Evolutionary conservation across 2,888 invertebrate species (phyloP), one percentile per base, ranked within the genome.

Genomic region (Oligia latruncula): DNA sequence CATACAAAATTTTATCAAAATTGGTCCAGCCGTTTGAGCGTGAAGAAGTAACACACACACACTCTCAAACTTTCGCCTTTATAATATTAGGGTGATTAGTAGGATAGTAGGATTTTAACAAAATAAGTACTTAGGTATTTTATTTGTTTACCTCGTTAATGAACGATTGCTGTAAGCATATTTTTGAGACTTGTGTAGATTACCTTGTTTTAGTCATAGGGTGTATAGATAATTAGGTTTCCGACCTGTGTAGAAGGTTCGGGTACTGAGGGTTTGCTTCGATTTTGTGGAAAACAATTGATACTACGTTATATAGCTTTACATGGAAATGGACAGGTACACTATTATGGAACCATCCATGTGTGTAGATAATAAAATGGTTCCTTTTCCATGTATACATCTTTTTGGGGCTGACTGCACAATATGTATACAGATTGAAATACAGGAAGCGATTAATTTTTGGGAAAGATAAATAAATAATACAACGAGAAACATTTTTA

Each of bases 401-500:
- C 0, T 49, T 49, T 49, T 68, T 29, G 49, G 1, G n/a, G 8
- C 0, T 13, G 40, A 62, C 23, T 35, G 46, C 20, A 17, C 73
- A 35, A 35, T 35, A 29, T 29, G 29, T 29, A 29, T 66, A 49
- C 23, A 40, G 17, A 68, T n/a, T 52, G 17, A 40, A 70, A 40
- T 29, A 52, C 4, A 17, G 35, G 4, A 17, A 68, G 52, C 13
- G 40, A 52, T 40, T 4, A 4, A 13, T n/a, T 52, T 74, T n/a
- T 17, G 43, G 15, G 29, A 20, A 13, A 23, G 15, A 46, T 71
- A 35, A 55, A 35, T 72, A 80, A 79, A 46, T 71, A 35, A 71
- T 79, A 64, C 35, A 65, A 58, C 20, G 2, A 46, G 23, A 23
- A 17, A 35, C 15, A 29, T 46, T 60, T 46, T 17, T 23, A 60